Evolutionary conservation across 2,888 invertebrate species (phyloP), one percentile per base, ranked within the genome.

Genomic region (Acleris cristana): DNA sequence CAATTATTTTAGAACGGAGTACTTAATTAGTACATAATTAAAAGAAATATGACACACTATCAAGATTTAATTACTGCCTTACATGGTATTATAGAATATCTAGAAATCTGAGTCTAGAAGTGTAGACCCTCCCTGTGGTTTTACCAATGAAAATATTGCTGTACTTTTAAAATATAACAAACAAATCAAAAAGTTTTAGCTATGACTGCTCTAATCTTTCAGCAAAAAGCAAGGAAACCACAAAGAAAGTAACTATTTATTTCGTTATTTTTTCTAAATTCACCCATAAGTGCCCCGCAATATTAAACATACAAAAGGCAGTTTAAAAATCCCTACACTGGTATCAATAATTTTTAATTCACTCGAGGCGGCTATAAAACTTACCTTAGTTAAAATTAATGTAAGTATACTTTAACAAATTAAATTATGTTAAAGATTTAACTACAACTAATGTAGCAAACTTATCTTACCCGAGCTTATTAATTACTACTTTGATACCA

Each of bases 41-140:
- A 86, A 86, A 85, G 88, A 87, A 88, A 90, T 92, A 92, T 90
- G 92, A 92, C 92, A 91, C 91, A 88, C 89, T 87, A 89, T 73
- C 79, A 78, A 87, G 80, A 73, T 69, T 67, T 48, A 8, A n/a
- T 76, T 77, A 71, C 62, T 82, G 86, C 83, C 83, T 79, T 82
- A 79, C 74, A 78, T 74, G 78, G 79, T 78, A 78, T 80, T 76
- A 82, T 77, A 79, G 77, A 82, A 82, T 77, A 74, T 77, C 78
- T 70, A 74, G 70, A 72, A 71, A 76, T 10, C 34, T 34, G 34
- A 34, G 34, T 34, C 34, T 34, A 34, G 34, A 69, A 73, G 23
- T 18, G 21, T 26, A 66, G 18, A 82, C 81, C 73, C 82, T 85
- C 84, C 69, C 85, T 84, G 85, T 85, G 86, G 83, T 80, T 81